phyloP scores from a whole-genome alignment of 2,113 vertebrate species.

The Anarrhichthys ocellatus region DNA sequence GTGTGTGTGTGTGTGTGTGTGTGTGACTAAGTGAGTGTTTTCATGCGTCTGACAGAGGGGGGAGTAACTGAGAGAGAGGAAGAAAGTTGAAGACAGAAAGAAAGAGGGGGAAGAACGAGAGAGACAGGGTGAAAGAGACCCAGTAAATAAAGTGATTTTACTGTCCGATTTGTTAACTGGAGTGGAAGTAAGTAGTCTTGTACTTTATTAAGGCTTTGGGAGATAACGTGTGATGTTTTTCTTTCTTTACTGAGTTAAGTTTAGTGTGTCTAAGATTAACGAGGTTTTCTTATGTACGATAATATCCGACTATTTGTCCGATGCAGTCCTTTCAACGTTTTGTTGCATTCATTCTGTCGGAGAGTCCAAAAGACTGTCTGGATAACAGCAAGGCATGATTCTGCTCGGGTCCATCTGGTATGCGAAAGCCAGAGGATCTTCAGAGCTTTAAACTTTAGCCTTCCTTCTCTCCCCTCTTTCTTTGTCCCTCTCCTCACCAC shows the following conservation, averaged over 20 bases:
- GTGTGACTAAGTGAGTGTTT: constrained; percentile 71
- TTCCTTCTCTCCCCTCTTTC: constrained; percentile 27
- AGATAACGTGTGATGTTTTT: constrained; percentile 8
- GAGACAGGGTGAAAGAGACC: constrained; percentile 37
- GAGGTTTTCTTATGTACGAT: not conserved
- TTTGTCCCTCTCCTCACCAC: constrained; percentile 48
- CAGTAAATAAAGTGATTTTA: constrained; percentile 61
- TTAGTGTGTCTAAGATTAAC: constrained; percentile 11
- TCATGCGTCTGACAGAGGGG: constrained; percentile 74
- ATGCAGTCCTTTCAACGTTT: not conserved
- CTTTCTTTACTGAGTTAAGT: constrained; percentile 7
- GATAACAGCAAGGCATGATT: constrained; percentile 5
- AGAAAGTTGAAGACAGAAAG: constrained; percentile 71
- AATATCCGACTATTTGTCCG: not conserved
- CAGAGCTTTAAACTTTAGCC: constrained; percentile 13
- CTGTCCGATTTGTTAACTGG: constrained; percentile 49
- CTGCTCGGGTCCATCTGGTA: constrained; percentile 10
- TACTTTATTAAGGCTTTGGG: constrained; percentile 33
- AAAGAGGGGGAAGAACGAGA: constrained; percentile 45
- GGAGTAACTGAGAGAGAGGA: constrained; percentile 71
- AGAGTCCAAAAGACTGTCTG: not conserved
- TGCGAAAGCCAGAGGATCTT: not conserved
- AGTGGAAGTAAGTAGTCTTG: constrained; percentile 70
- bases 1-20: constrained; percentile 68
- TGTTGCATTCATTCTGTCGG: not conserved